Conservation (phyloP, 2,888 invertebrate species). For the Tetragonula carbonaria region DNA sequence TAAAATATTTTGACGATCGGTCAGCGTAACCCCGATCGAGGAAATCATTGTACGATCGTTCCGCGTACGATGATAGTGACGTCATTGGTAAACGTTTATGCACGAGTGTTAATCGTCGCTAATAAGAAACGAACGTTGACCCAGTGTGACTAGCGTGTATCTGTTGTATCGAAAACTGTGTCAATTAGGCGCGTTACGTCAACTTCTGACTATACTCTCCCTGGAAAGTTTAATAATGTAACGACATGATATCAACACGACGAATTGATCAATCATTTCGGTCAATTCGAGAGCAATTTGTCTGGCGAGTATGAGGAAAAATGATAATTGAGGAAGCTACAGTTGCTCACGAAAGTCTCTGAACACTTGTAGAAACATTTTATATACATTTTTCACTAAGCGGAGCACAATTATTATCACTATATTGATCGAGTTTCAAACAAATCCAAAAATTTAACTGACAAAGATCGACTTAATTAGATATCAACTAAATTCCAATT, state of each 20-base stretch:
- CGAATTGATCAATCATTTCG: slow-evolving; percentile 14
- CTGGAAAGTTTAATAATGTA: slow-evolving; percentile 30
- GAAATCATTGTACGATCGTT: slow-evolving; percentile 33
- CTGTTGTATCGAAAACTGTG: slow-evolving; percentile 54
- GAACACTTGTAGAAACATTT: too few relatives aligned
- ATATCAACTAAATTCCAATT: too few relatives aligned
- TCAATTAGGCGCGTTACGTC: slow-evolving; percentile 58
- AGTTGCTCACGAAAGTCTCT: too few relatives aligned
- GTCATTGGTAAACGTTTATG: slow-evolving; percentile 66
- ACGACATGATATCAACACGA: not conserved
- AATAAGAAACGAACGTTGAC: slow-evolving; percentile 69
- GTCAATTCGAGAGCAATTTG: not conserved
- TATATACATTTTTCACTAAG: too few relatives aligned
- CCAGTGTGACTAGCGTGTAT: slow-evolving; percentile 53
- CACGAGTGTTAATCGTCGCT: slow-evolving; percentile 63
- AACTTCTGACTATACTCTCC: slow-evolving; percentile 2
- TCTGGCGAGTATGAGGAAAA: not conserved
- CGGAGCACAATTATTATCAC: too few relatives aligned
- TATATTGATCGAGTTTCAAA: too few relatives aligned
- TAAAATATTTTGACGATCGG: not conserved
- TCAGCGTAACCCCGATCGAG: not conserved
- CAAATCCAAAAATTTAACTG: too few relatives aligned
- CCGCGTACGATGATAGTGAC: slow-evolving; percentile 56
- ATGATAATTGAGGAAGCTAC: too few relatives aligned
- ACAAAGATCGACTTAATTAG: too few relatives aligned